These are phyloP conservation scores for Drosophila kanapiae DNA, from an alignment of 1,140 invertebrate genomes.

Conservation along the genomic window DNA sequence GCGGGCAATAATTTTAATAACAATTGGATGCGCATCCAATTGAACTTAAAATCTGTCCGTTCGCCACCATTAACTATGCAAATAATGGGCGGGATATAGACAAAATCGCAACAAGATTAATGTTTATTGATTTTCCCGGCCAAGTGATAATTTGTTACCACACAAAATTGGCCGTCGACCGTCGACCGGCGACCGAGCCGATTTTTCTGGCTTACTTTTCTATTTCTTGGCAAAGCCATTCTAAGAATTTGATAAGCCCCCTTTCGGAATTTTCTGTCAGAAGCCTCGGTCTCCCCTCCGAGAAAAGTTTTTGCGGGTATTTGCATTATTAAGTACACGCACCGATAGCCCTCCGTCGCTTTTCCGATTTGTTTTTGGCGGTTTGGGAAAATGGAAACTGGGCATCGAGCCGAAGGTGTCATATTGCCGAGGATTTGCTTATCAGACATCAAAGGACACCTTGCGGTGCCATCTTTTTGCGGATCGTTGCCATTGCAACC, in stretches of 20 bases:
- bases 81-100: constrained; percentile 71
- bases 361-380: constrained; percentile 14
- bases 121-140: constrained; percentile 77
- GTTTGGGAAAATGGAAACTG: constrained; percentile 4
- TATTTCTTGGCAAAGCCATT: constrained; percentile 71
- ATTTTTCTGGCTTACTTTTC: constrained; percentile 73
- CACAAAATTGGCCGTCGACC: constrained; percentile 30
- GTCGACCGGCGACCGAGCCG: constrained; percentile 13
- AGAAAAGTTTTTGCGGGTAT: constrained; percentile 65
- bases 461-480: constrained; percentile 32
- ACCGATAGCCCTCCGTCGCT: constrained; percentile 5
- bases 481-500: constrained; percentile 45
- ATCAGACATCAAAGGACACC: constrained; percentile 55
- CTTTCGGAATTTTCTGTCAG: constrained; percentile 45
- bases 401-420: constrained; percentile 48
- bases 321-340: constrained; percentile 59
- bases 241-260: constrained; percentile 74
- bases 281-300: not conserved
- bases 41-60: constrained; percentile 68
- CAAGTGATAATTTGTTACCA: constrained; percentile 64
- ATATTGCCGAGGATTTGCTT: constrained; percentile 47
- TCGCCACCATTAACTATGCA: constrained; percentile 70
- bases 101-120: constrained; percentile 80
- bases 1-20: constrained; percentile 47
- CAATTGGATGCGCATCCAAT: constrained; percentile 57